These are phyloP conservation scores for Okamejei kenojei DNA, from an alignment of 2,797 vertebrate species.

Conservation along the genomic window DNA sequence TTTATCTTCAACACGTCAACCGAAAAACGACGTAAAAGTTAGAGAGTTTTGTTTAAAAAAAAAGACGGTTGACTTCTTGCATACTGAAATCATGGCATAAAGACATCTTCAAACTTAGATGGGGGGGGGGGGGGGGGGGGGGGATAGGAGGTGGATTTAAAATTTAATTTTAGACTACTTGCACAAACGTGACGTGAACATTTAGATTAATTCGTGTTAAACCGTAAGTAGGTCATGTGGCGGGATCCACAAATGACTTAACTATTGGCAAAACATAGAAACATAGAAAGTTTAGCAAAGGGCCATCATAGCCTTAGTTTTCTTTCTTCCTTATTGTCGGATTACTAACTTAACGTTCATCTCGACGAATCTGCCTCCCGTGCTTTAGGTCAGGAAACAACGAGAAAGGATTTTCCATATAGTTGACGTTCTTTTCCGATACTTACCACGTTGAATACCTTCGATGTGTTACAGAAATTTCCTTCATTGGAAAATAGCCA, in stretches of 20 bases:
- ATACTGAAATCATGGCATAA: slow-evolving; percentile 48
- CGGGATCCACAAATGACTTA: slow-evolving; percentile 89
- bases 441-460: not conserved
- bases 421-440: not conserved
- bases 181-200: not conserved
- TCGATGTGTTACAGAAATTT: not conserved
- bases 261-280: slow-evolving; percentile 49
- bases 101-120: slow-evolving; percentile 7
- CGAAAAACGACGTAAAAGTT: slow-evolving; percentile 68
- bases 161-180: not conserved
- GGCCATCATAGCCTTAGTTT: not conserved
- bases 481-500: not conserved
- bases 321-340: not conserved
- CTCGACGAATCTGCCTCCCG: not conserved
- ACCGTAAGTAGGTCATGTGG: slow-evolving; percentile 86
- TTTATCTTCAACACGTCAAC: slow-evolving; percentile 85
- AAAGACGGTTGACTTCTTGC: slow-evolving; percentile 66
- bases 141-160: not conserved
- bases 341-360: not conserved
- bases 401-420: not conserved
- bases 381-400: not conserved
- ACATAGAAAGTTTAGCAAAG: not conserved
- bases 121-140: too few species aligned
- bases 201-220: slow-evolving; percentile 53
- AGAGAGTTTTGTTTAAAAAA: slow-evolving; percentile 69